phyloP scores from a whole-genome alignment of 53 echinoderm and acorn worm species.

The Hippasteria phrygiana region DNA sequence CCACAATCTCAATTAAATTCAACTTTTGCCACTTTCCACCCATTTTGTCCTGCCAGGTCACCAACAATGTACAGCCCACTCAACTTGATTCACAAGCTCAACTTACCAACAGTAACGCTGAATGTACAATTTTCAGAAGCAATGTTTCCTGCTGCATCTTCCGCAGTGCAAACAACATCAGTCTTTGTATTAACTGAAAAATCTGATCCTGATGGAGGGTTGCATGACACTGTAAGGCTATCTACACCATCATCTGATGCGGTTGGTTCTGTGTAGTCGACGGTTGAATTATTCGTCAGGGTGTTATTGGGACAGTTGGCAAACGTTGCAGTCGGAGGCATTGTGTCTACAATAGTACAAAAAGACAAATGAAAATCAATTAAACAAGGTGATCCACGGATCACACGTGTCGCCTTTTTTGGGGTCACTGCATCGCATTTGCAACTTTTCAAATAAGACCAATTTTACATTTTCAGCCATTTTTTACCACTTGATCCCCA shows the following conservation, averaged over 20 bases:
- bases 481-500: no score
- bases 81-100: neutral
- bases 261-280: constrained; percentile 33
- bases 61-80: neutral
- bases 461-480: no score
- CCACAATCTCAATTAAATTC: no score
- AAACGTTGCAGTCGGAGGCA: constrained; percentile 25
- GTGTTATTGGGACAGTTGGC: neutral
- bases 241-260: constrained; percentile 17
- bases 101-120: constrained; percentile 29
- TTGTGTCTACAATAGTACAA: constrained; percentile 20
- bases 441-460: no score
- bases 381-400: no score
- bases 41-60: no score
- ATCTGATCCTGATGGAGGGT: constrained; percentile 28
- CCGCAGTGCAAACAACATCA: constrained; percentile 8
- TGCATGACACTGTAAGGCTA: constrained; percentile 17
- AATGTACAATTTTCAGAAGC: neutral
- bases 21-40: no score
- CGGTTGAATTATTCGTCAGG: neutral
- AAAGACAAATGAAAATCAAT: neutral
- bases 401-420: no score
- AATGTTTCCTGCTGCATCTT: constrained; percentile 19
- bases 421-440: no score
- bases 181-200: neutral